Evolutionary conservation across 1,140 invertebrate species (phyloP).

Genomic region (Drosophila ercepeae): DNA sequence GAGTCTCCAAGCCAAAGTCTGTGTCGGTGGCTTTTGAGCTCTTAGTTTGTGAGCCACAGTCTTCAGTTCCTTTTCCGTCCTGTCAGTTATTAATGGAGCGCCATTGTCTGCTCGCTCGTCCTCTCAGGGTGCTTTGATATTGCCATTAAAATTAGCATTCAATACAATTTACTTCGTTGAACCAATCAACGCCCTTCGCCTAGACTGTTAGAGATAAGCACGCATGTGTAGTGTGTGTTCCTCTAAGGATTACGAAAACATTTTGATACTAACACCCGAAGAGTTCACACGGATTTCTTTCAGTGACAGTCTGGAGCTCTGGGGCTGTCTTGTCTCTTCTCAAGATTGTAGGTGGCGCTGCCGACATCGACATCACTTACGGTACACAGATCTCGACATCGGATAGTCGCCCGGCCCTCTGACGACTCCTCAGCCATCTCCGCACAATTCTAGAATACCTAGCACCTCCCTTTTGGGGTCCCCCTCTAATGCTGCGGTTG

Average conservation of each 20-base stretch:
- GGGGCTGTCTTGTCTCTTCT: conserved; percentile 16
- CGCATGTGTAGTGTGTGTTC: too few species aligned
- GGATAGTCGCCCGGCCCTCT: conserved; percentile 51
- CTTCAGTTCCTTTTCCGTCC: conserved; percentile 42
- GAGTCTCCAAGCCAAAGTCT: conserved; percentile 5
- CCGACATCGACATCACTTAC: conserved; percentile 73
- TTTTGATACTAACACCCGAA: neutral
- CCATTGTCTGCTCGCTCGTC: conserved; percentile 57
- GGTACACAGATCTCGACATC: conserved; percentile 71
- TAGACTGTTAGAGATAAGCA: neutral
- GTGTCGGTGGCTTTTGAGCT: conserved; percentile 52
- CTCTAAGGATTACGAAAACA: neutral
- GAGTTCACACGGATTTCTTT: neutral
- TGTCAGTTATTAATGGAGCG: conserved; percentile 80
- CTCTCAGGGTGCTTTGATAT: conserved; percentile 72
- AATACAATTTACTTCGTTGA: conserved; percentile 65
- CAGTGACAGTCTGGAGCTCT: conserved; percentile 13
- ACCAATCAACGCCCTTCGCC: conserved; percentile 72
- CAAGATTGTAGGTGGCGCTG: conserved; percentile 76
- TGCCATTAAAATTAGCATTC: conserved; percentile 72
- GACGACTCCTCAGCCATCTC: conserved; percentile 10
- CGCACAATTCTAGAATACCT: neutral
- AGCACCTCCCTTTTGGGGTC: neutral
- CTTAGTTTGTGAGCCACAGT: conserved; percentile 37
- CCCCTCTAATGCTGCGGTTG: too few species aligned